These are phyloP conservation scores for Trogon surrucura DNA, from an alignment of 2,113 vertebrate genomes.

Conservation along the genomic window DNA sequence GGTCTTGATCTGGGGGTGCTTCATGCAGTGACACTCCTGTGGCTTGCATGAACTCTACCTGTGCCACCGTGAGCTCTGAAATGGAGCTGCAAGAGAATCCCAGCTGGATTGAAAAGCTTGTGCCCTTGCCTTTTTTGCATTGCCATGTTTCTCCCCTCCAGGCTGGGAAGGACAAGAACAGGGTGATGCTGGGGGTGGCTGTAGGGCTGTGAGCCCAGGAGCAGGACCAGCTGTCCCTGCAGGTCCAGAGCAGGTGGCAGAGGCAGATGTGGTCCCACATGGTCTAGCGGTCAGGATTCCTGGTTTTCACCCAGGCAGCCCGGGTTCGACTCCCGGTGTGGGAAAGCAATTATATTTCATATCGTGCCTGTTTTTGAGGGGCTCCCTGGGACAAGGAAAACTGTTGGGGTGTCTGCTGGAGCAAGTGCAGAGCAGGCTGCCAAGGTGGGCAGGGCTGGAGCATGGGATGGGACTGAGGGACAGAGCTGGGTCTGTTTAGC, in stretches of 20 bases:
- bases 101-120: rapidly evolving
- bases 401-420: background rate
- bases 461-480: rapidly evolving
- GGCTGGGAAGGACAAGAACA: background rate
- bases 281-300: constrained; percentile 16
- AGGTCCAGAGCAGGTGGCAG: background rate
- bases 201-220: background rate
- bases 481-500: background rate
- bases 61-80: background rate
- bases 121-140: rapidly evolving
- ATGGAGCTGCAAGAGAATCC: background rate
- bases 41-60: rapidly evolving
- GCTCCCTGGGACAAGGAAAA: rapidly evolving
- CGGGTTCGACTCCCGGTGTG: background rate
- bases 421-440: rapidly evolving
- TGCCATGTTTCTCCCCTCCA: background rate
- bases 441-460: background rate
- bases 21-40: rapidly evolving
- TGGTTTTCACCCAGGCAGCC: constrained; percentile 35
- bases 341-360: rapidly evolving
- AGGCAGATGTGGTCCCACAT: background rate
- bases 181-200: no score
- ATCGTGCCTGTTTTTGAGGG: background rate
- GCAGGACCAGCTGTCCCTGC: background rate
- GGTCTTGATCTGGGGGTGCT: rapidly evolving